These are phyloP conservation scores for Nematolebias whitei DNA, from an alignment of 2,113 vertebrate genomes.

Conservation along the genomic window DNA sequence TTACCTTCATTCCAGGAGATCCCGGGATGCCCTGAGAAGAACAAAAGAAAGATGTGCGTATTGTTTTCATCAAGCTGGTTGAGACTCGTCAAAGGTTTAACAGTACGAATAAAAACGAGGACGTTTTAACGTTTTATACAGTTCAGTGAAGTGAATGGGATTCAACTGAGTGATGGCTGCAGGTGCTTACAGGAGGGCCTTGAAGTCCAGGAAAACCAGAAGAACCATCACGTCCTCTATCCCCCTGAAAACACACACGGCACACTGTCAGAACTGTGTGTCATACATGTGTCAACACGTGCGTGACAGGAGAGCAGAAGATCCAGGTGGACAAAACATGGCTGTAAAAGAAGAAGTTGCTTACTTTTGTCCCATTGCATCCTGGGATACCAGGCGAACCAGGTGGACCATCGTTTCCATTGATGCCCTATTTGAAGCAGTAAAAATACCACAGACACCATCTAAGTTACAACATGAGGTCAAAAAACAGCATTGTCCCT, in stretches of 20 bases:
- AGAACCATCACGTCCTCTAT: constrained; percentile 85
- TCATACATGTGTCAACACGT: not conserved
- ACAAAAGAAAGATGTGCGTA: constrained; percentile 7
- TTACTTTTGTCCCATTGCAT: constrained; percentile 97
- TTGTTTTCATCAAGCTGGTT: not conserved
- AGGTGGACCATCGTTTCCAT: constrained; percentile 92
- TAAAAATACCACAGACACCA: not conserved
- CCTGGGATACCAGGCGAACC: constrained; percentile 92
- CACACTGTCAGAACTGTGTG: constrained; percentile 5
- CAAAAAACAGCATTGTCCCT: too few relatives aligned
- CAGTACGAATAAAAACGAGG: too few relatives aligned
- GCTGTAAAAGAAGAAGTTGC: not conserved
- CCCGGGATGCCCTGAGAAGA: constrained; percentile 85
- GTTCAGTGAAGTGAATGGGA: too few relatives aligned
- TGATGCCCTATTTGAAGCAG: constrained; percentile 84
- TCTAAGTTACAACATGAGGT: not conserved
- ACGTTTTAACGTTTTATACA: too few relatives aligned
- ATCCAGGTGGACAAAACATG: not conserved
- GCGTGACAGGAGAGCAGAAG: not conserved
- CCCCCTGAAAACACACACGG: constrained; percentile 83
- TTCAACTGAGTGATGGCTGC: not conserved
- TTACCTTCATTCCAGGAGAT: constrained; percentile 88
- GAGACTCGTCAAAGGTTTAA: too few relatives aligned
- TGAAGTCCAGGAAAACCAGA: constrained; percentile 84
- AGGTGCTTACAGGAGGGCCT: constrained; percentile 86